Evolutionary conservation across 2,113 vertebrate genomes (phyloP), one percentile per base, ranked within the genome.

Genomic region (Rhombomys opimus): DNA sequence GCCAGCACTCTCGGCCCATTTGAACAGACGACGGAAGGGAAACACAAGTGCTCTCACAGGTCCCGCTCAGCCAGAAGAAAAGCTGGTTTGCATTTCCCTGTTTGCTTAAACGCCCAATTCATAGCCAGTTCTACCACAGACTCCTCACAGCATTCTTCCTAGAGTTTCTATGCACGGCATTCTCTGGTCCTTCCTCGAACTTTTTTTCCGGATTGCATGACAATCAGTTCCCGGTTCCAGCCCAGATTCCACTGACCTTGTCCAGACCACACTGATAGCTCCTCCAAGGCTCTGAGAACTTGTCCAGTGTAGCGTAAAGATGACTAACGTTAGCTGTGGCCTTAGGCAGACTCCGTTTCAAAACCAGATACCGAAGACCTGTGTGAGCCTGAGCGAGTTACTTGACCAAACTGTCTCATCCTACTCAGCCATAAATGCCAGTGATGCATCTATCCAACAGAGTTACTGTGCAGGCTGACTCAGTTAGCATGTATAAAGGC

Each of bases 401-500:
- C 35, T 65, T 81, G 63, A 93, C 32, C 38, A 87, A 14, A 93
- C 5, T 61, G 32, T 38, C 41, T 91, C n/a, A 10, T 59, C 81
- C 87, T 78, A 41, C 35, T 95, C 41, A 61, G 59, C 50, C 65
- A 0, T 68, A 75, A 92, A 63, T 77, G 32, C 72, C 80, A 84
- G 84, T 57, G 50, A 32, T 52, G 52, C 32, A 65, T 63, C 82
- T 76, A 80, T 41, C 46, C 87, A 18, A 61, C 14, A n/a, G 12
- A 89, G 93, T 4, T 93, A 68, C 72, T 76, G 57, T 80, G 82
- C 46, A 50, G 27, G 90, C 84, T 78, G 84, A 89, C 25, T 84
- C 50, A 41, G 63, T 25, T 70, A 91, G 85, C 8, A 25, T 23
- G 84, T 18, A 4, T 73, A 72, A 85, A 75, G 59, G 54, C 76